Evolutionary conservation across 2,113 vertebrate genomes (phyloP), one percentile per base, ranked within the genome.

Genomic region (Petrocephalus zakoni): DNA sequence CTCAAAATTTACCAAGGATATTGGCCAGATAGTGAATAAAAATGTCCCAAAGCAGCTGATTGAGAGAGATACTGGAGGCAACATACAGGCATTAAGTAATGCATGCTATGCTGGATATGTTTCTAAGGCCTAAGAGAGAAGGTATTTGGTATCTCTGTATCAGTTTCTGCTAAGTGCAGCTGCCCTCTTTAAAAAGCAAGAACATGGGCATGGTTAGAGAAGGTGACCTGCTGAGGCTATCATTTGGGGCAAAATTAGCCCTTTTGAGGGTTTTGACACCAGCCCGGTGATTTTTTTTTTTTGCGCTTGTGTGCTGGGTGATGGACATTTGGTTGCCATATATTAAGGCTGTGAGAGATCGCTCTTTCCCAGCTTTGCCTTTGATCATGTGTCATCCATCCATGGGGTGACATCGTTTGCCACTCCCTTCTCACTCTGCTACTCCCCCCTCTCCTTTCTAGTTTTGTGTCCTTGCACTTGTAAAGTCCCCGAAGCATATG

Each of bases 161-260:
- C 25, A 6, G 53, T 84, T 89, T 89, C 46, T 52, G 61, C 10
- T 25, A 88, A 55, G 78, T 52, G 86, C 90, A 91, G 91, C 89
- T 92, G 91, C 37, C 72, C 86, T 81, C 72, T 90, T 87, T 64
- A 89, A 87, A 91, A 89, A 86, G 58, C 75, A 1, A n/a, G 85
- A 89, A 90, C 88, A 92, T 89, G 89, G 89, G 90, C 89, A 87
- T 88, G 88, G 90, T 90, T 89, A 89, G 84, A 86, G 34, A 85
- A 53, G 47, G 19, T 56, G 84, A 34, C n/a, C 83, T 53, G n/a
- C 6, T 25, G 42, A 17, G 11, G 21, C 25, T n/a, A 2, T 3
- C 52, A 84, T 29, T 13, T 84, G 42, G 82, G 21, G 10, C 68
- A 72, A 72, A 72, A 72, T n/a, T 72, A 11, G n/a, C n/a, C 68